Percentiles rank a stretch among this genome's conserved stretches.
Conservation (phyloP, 2,113 vertebrate genomes). For the Calidris pugnax region DNA sequence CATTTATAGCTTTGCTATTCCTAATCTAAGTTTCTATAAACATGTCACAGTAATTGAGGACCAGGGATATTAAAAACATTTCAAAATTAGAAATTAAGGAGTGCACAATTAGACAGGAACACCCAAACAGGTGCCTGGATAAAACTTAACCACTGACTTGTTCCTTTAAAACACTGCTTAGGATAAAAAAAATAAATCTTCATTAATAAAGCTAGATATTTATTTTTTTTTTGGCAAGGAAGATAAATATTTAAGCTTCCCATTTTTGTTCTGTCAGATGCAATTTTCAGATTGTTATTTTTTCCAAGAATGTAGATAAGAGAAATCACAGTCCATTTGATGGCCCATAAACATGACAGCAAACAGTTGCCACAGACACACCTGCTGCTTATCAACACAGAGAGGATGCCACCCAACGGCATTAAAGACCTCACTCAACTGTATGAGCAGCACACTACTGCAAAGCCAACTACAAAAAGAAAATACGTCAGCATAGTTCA, state of each 20-base stretch:
- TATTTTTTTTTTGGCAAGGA: not conserved
- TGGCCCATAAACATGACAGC: not conserved
- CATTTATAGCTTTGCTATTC: not conserved
- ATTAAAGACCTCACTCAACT: not conserved
- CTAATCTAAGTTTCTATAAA: not conserved
- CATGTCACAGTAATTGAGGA: not conserved
- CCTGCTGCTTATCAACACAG: not conserved
- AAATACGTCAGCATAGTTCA: not conserved
- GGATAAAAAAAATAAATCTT: not conserved
- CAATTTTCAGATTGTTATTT: not conserved
- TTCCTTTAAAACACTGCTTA: not conserved
- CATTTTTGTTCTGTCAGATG: not conserved
- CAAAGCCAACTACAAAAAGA: not conserved
- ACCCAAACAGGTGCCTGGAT: not conserved
- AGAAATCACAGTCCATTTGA: not conserved
- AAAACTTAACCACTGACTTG: not conserved
- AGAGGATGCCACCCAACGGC: not conserved
- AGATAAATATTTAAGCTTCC: not conserved
- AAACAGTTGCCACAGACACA: not conserved
- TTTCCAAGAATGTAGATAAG: not conserved
- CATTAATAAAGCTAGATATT: not conserved
- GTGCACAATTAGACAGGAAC: not conserved
- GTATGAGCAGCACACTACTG: accelerated
- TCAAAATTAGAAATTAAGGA: not conserved
- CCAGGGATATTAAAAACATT: not conserved